Evolutionary conservation across 2,888 invertebrate species (phyloP).

Genomic region (Clivina fossor): DNA sequence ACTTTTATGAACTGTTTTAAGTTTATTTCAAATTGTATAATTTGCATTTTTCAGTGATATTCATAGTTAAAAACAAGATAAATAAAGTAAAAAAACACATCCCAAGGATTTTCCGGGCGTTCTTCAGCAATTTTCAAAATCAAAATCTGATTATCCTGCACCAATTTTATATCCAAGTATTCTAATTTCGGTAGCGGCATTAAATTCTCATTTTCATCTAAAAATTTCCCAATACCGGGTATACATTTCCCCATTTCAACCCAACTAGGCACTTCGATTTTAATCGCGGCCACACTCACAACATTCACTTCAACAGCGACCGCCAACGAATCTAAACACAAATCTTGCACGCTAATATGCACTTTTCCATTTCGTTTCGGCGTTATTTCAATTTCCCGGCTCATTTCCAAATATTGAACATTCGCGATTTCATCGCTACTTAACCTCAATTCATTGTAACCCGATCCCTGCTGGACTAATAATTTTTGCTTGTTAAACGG

Average conservation of each 20-base stretch:
- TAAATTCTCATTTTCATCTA: constrained; percentile 63
- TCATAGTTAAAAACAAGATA: too few species aligned
- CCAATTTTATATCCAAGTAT: constrained; percentile 51
- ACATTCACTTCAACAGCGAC: constrained; percentile 58
- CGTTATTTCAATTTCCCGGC: constrained; percentile 56
- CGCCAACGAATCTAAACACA: constrained; percentile 62
- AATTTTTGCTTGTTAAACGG: constrained; percentile 59
- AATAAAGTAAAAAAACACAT: too few species aligned
- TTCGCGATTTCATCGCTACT: constrained; percentile 58
- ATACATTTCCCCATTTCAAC: constrained; percentile 67
- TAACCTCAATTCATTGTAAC: constrained; percentile 62
- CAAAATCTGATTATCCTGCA: constrained; percentile 51
- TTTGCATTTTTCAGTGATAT: too few species aligned
- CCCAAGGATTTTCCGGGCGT: constrained; percentile 43
- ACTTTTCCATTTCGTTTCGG: constrained; percentile 61
- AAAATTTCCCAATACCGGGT: constrained; percentile 61
- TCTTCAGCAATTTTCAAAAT: constrained; percentile 43
- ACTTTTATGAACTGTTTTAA: too few species aligned
- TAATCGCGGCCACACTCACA: constrained; percentile 58
- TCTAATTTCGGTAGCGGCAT: constrained; percentile 56
- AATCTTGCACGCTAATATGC: constrained; percentile 58
- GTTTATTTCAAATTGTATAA: too few species aligned
- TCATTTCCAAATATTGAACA: constrained; percentile 57
- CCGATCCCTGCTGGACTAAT: constrained; percentile 66
- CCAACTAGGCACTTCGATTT: constrained; percentile 68